These are phyloP conservation scores for Erebia palarica DNA, from an alignment of 2,888 invertebrate genomes.

Conservation along the genomic window DNA sequence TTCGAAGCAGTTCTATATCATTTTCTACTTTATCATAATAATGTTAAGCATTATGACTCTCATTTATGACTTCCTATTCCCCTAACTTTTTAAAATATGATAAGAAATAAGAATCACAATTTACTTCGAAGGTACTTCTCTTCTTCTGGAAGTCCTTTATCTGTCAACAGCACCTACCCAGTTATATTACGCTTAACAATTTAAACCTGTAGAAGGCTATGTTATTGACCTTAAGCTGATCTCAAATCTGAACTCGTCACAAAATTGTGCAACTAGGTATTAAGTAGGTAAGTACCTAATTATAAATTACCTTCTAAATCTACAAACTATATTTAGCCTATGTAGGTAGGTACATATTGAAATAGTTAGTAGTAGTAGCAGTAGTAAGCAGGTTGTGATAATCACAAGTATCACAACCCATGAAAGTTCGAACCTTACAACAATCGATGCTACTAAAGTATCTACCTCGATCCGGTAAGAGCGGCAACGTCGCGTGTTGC, in stretches of 20 bases:
- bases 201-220: conserved; percentile 7
- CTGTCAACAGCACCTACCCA: no score
- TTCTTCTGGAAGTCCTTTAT: background rate
- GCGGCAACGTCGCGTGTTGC: conserved; percentile 49
- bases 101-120: no score
- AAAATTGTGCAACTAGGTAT: background rate
- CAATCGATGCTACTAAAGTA: conserved; percentile 35
- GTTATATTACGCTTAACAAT: background rate
- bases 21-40: background rate
- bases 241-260: background rate
- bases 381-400: conserved; percentile 28
- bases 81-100: background rate
- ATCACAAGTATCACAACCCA: conserved; percentile 26
- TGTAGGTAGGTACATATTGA: background rate
- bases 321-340: no score
- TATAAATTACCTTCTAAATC: no score
- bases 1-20: background rate
- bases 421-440: conserved; percentile 25
- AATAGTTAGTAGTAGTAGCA: background rate
- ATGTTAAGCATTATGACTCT: no score
- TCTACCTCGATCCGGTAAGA: conserved; percentile 35
- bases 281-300: no score
- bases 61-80: no score
- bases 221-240: conserved; percentile 5
- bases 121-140: no score